Base-by-base conservation (phyloP, 1,140 invertebrate genomes). In the Samia ricini region DNA sequence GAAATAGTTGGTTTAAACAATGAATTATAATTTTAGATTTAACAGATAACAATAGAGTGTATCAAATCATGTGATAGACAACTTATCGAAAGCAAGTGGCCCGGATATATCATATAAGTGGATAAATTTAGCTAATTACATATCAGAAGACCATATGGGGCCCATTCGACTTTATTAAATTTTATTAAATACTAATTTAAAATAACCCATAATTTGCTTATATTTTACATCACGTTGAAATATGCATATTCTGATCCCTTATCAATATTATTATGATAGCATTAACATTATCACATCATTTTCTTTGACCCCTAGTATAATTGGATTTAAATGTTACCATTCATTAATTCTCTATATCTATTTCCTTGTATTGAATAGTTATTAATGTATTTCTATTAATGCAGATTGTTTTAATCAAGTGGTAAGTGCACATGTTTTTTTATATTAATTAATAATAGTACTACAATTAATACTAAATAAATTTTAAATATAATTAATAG, bases 371-470 rank as follows among this genome's bases (percentile, higher is more conserved):
- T 55, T 23, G 4, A 55, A 22, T 55, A 5, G 3, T 22, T 1
- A 15, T 7, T 22, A 4, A 22, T 54, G 7, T 4, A 55, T 24
- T 24, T 55, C 21, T 4, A 24, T 22, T 0, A 23, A 4, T 22
- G 18, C 52, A 55, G 52, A 55, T 24, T 24, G 22, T n/a, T 24
- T n/a, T 23, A 24, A 3, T 24, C 52, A 23, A 24, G 23, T 24
- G 22, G 52, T 55, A 55, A 55, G 52, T 55, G 12, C 23, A 24
- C 52, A 55, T 24, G 6, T 23, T 55, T n/a, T 55, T 55, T n/a
- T 55, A 42, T 42, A 42, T 1, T 5, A 3, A 15, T 24, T 24
- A 24, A 22, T 15, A 12, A 22, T 55, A 24, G 12, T n/a, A 24
- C 12, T 55, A 4, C 18, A 55, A 24, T n/a, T n/a, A n/a, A n/a